Percentiles rank a stretch among this genome's conserved stretches.
Evolutionary conservation across 2,888 invertebrate species (phyloP).

Genomic region (Sabellastarte sp.): DNA sequence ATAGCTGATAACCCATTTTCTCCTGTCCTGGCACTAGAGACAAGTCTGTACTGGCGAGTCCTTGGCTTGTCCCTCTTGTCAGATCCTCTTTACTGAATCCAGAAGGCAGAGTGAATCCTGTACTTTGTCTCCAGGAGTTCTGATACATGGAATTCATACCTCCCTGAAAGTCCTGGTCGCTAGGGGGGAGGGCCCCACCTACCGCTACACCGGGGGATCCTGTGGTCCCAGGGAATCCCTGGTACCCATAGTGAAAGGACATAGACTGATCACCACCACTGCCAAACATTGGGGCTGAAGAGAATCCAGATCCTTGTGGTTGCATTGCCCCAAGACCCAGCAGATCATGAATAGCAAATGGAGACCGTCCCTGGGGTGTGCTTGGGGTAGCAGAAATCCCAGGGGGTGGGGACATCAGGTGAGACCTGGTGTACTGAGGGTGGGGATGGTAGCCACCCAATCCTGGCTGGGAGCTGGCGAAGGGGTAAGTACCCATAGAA

Average conservation of each 20-base stretch:
- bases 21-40: not conserved
- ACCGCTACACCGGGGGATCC: not conserved
- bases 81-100: not conserved
- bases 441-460: conserved; percentile 5
- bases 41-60: not conserved
- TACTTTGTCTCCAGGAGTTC: no score
- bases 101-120: not conserved
- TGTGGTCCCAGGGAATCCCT: no score
- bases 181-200: not conserved
- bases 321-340: not conserved
- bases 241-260: not conserved
- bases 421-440: not conserved
- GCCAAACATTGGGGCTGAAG: not conserved
- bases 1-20: not conserved
- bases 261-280: not conserved
- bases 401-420: not conserved
- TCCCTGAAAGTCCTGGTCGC: not conserved
- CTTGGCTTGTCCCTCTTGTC: not conserved
- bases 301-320: not conserved
- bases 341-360: not conserved
- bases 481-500: conserved; percentile 7
- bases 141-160: not conserved
- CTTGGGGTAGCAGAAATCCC: not conserved
- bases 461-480: conserved; percentile 1
- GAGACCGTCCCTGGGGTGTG: no score